Evolutionary conservation across 2,797 vertebrate genomes (phyloP).

Genomic region (Danio kyathit): DNA sequence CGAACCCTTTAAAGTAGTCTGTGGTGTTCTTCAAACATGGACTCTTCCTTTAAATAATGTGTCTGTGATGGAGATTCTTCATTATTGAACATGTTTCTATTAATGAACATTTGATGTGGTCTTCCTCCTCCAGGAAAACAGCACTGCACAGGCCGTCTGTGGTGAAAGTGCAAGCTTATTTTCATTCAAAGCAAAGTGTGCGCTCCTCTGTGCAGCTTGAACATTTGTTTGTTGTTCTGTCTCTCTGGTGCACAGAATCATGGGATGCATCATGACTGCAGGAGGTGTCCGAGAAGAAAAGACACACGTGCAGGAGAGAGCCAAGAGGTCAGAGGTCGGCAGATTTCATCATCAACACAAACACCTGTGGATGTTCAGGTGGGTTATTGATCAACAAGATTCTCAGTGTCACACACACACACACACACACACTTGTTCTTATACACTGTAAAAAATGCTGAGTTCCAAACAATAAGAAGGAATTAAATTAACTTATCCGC

Average conservation of each 20-base stretch:
- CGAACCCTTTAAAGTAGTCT: not conserved
- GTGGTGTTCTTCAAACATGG: not conserved
- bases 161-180: slow-evolving; percentile 3
- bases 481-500: no score
- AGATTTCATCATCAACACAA: slow-evolving; percentile 3
- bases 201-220: not conserved
- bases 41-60: not conserved
- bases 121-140: not conserved
- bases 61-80: not conserved
- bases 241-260: slow-evolving; percentile 51
- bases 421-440: not conserved
- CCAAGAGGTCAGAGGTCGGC: not conserved
- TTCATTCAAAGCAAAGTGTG: not conserved
- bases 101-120: slow-evolving; percentile 15
- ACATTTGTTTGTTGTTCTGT: slow-evolving; percentile 48
- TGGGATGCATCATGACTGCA: slow-evolving; percentile 36
- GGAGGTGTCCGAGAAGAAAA: slow-evolving; percentile 19
- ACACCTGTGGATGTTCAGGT: not conserved
- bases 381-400: not conserved
- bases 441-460: no score
- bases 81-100: slow-evolving; percentile 9
- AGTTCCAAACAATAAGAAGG: no score
- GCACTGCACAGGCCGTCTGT: not conserved
- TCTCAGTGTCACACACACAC: not conserved
- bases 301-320: not conserved